Evolutionary conservation across 1,140 invertebrate genomes (phyloP).

Genomic region (Pararge aegeria): DNA sequence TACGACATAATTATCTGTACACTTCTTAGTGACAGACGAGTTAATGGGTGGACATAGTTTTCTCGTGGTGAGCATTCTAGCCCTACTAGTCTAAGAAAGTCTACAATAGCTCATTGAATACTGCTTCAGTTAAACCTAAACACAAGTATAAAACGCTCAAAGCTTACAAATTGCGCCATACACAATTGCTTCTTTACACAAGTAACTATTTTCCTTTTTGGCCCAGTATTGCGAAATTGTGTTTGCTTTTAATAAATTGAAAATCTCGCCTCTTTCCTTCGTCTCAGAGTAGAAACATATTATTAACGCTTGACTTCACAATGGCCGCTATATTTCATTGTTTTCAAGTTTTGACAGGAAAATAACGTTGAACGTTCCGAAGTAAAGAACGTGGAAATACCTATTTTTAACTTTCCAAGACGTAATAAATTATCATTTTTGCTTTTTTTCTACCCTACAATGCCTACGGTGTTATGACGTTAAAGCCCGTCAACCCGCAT

Average conservation of each 20-base stretch:
- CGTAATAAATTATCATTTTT: background rate
- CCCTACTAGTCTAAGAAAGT: too few relatives aligned
- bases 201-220: constrained; percentile 45
- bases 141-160: too few relatives aligned
- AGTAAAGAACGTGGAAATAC: background rate
- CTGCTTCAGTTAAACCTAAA: too few relatives aligned
- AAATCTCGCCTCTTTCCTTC: constrained; percentile 48
- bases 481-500: too few relatives aligned
- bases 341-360: constrained; percentile 13
- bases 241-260: constrained; percentile 65
- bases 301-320: constrained; percentile 9
- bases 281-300: constrained; percentile 13
- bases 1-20: too few relatives aligned
- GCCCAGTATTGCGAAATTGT: constrained; percentile 46
- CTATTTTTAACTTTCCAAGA: constrained; percentile 1
- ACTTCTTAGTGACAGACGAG: too few relatives aligned
- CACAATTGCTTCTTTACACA: constrained; percentile 26
- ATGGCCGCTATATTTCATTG: constrained; percentile 11
- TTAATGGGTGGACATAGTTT: too few relatives aligned
- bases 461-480: too few relatives aligned
- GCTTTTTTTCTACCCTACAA: too few relatives aligned
- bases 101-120: too few relatives aligned
- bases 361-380: constrained; percentile 4
- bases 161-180: constrained; percentile 15
- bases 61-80: too few relatives aligned